phyloP scores from a whole-genome alignment of 2,797 vertebrate genomes.

The Fundulus diaphanus region DNA sequence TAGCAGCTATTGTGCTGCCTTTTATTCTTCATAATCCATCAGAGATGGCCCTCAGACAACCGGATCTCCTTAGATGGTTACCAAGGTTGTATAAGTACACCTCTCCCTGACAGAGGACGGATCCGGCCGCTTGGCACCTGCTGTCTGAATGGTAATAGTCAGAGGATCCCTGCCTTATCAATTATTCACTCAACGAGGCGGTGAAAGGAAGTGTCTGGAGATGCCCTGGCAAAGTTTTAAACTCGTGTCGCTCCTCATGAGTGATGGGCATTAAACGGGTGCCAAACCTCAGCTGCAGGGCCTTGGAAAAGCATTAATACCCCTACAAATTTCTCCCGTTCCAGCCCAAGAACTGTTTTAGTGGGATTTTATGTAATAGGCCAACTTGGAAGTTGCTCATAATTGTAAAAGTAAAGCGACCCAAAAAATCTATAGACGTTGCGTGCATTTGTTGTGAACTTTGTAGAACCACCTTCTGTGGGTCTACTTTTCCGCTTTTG shows the following conservation, averaged over 20 bases:
- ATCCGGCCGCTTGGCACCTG: not conserved
- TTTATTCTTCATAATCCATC: not conserved
- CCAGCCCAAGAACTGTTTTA: not conserved
- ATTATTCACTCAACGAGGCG: not conserved
- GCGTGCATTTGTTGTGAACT: not conserved
- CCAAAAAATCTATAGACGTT: not conserved
- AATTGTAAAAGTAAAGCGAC: not conserved
- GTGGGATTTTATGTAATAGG: not conserved
- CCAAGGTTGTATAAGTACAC: not conserved
- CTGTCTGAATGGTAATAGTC: not conserved
- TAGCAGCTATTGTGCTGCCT: not conserved
- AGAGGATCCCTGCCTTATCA: constrained; percentile 3
- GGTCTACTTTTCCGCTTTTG: not conserved
- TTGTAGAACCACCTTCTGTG: no score
- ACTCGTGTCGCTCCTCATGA: not conserved
- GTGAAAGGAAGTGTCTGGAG: not conserved
- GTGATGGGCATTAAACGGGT: not conserved
- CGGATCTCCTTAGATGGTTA: not conserved
- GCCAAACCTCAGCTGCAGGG: not conserved
- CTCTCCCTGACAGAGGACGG: not conserved
- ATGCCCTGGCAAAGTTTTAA: constrained; percentile 1
- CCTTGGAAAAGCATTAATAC: not conserved
- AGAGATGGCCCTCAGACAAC: not conserved
- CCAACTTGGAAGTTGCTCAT: not conserved
- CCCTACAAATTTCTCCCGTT: not conserved